These are phyloP conservation scores for Stenopsyche tienmushanensis DNA, from an alignment of 1,140 invertebrate species.

Conservation along the genomic window DNA sequence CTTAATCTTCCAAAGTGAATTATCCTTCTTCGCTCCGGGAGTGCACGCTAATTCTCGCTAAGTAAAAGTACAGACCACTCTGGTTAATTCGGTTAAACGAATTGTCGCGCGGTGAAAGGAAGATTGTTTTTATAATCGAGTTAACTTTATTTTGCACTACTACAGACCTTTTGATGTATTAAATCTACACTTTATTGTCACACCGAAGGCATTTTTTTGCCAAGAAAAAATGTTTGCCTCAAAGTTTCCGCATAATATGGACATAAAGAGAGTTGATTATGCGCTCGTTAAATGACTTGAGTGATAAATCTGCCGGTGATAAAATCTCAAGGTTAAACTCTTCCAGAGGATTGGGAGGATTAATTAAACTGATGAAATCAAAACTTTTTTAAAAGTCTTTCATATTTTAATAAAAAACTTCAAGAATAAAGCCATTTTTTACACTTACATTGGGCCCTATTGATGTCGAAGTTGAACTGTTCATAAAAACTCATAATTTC, in stretches of 20 bases:
- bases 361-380: too few relatives aligned
- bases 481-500: too few relatives aligned
- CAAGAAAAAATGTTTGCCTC: too few relatives aligned
- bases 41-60: conserved; percentile 33
- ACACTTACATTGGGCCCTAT: too few relatives aligned
- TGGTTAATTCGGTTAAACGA: conserved; percentile 40
- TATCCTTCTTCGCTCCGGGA: conserved; percentile 23
- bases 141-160: conserved; percentile 1
- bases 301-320: background rate
- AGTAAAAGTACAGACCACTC: conserved; percentile 37
- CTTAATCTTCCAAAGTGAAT: conserved; percentile 38
- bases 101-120: conserved; percentile 5
- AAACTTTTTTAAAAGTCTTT: too few relatives aligned
- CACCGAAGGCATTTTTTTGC: too few relatives aligned
- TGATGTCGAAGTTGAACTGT: too few relatives aligned
- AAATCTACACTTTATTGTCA: too few relatives aligned
- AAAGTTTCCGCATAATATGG: background rate
- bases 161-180: background rate
- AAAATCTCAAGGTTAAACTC: background rate
- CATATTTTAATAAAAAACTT: too few relatives aligned
- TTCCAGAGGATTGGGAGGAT: too few relatives aligned
- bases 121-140: conserved; percentile 4
- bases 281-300: background rate
- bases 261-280: background rate
- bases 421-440: too few relatives aligned